phyloP scores from a whole-genome alignment of 23 tunicate species.

The Ciona savignyi region DNA sequence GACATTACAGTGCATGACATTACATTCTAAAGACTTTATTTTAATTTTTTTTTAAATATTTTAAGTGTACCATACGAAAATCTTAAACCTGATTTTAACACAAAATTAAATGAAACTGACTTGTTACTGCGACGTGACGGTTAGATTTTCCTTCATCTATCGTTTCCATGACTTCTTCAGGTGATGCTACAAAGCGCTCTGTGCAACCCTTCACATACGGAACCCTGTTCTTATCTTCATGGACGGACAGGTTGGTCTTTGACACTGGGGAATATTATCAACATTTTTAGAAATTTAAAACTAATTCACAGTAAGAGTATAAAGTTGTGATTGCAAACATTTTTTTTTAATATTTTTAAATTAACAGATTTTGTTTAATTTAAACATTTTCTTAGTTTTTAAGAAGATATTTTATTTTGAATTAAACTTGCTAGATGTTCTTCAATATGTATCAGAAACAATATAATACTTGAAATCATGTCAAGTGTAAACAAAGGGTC shows the following conservation, averaged over 20 bases:
- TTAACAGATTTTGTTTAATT: too few relatives aligned
- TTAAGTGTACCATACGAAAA: background rate
- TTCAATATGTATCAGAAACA: too few relatives aligned
- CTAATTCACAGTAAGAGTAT: background rate
- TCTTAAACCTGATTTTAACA: background rate
- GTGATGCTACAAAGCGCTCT: slow-evolving; percentile 97
- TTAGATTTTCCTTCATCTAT: slow-evolving; percentile 99
- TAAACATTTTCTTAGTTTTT: too few relatives aligned
- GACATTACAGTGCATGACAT: background rate
- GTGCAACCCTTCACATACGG: slow-evolving; percentile 99
- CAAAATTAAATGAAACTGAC: slow-evolving; percentile 21
- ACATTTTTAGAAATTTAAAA: too few relatives aligned
- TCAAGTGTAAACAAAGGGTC: background rate
- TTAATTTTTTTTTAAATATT: background rate
- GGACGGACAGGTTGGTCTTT: slow-evolving; percentile 94
- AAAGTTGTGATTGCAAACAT: too few relatives aligned
- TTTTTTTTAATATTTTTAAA: too few relatives aligned
- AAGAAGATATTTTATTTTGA: too few relatives aligned
- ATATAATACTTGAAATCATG: too few relatives aligned
- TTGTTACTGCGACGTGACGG: slow-evolving; percentile 95
- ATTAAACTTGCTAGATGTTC: too few relatives aligned
- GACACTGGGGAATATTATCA: too few relatives aligned
- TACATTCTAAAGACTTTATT: too few relatives aligned
- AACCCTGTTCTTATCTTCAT: slow-evolving; percentile 96
- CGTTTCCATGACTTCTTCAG: slow-evolving; percentile 99